Conservation (phyloP, 2,888 invertebrate genomes). For the Callinectes sapidus region DNA sequence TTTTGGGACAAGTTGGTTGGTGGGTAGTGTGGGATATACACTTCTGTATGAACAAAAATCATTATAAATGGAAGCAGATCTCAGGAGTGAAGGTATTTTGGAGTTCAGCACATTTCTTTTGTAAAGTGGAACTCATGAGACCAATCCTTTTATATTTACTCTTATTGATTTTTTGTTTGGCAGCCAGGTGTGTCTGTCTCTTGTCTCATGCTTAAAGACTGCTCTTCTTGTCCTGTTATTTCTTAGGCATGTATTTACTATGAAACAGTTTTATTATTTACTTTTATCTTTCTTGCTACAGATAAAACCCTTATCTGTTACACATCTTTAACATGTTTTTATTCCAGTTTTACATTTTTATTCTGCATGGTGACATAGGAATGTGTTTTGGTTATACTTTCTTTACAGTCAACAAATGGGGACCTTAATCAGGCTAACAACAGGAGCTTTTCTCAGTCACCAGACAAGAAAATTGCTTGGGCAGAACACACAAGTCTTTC, state of each 20-base stretch:
- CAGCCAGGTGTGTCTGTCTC: neutral
- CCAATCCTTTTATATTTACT: neutral
- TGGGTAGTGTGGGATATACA: no score
- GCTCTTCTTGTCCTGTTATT: neutral
- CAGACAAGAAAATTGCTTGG: slow-evolving; percentile 21
- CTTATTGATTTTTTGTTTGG: neutral
- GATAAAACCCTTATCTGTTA: neutral
- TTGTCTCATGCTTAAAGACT: neutral
- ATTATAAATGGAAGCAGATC: no score
- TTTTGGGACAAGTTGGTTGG: no score
- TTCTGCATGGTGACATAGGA: slow-evolving; percentile 22
- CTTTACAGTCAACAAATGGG: slow-evolving; percentile 17
- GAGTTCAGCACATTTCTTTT: neutral
- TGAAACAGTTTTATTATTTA: neutral
- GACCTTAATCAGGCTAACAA: neutral
- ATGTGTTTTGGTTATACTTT: slow-evolving; percentile 21
- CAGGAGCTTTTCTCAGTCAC: neutral
- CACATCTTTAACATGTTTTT: neutral
- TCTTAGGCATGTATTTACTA: slow-evolving; percentile 2
- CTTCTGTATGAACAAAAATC: no score
- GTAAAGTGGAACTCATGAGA: neutral
- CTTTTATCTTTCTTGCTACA: neutral
- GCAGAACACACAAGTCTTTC: slow-evolving; percentile 23
- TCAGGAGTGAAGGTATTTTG: no score
- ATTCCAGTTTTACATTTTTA: neutral